phyloP scores from a whole-genome alignment of 1,140 invertebrate species.

The Portunus trituberculatus region DNA sequence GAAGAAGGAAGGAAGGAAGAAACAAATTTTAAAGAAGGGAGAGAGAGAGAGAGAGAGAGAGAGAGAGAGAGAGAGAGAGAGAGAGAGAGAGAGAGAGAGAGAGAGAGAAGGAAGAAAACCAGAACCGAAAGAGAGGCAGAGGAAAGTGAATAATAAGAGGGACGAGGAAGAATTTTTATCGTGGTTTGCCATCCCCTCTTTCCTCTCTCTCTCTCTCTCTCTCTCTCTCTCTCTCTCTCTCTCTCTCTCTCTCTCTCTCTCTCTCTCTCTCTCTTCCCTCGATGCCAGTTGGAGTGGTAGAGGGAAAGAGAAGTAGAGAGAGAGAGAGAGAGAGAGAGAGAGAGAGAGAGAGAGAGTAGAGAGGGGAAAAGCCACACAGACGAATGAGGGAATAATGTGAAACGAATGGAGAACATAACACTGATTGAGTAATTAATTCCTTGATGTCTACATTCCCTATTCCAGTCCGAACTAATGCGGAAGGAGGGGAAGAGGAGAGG shows the following conservation, averaged over 20 bases:
- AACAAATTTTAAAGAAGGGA: neutral
- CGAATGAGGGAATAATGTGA: conserved; percentile 65
- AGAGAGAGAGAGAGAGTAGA: conserved; percentile 4
- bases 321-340: conserved; percentile 30
- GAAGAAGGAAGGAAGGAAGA: conserved; percentile 3
- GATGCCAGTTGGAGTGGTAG: conserved; percentile 19
- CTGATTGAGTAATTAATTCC: conserved; percentile 72
- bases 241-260: conserved; percentile 18
- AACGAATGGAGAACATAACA: conserved; percentile 69
- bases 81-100: neutral
- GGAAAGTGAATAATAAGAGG: neutral
- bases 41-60: neutral
- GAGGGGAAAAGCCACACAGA: conserved; percentile 46
- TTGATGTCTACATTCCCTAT: conserved; percentile 62
- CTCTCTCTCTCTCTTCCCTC: neutral
- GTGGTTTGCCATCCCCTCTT: conserved; percentile 3
- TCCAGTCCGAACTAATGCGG: conserved; percentile 54
- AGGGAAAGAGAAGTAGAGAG: neutral
- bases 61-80: neutral
- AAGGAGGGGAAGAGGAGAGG: conserved; percentile 62
- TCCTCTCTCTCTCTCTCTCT: conserved; percentile 50
- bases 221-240: conserved; percentile 51
- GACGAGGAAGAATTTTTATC: conserved; percentile 35
- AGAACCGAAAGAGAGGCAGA: neutral
- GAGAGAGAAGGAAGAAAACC: neutral